phyloP scores from a whole-genome alignment of 2,113 vertebrate genomes.

The Siniperca knerii region DNA sequence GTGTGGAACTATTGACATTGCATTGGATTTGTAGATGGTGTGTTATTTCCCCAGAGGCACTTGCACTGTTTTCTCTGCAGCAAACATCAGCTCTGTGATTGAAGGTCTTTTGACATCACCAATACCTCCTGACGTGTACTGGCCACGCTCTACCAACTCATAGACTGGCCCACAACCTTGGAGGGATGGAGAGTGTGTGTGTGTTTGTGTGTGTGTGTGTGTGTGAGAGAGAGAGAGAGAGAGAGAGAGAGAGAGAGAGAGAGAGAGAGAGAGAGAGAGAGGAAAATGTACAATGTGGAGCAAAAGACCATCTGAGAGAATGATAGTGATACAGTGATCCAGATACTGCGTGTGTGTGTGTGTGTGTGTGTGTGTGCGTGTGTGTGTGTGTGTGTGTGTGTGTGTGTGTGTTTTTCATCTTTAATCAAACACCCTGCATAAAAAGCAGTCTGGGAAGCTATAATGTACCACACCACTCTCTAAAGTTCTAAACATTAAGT shows the following conservation, averaged over 20 bases:
- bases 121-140: slow-evolving; percentile 30
- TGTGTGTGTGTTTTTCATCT: background rate
- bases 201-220: background rate
- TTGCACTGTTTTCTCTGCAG: slow-evolving; percentile 24
- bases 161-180: slow-evolving; percentile 1
- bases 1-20: slow-evolving; percentile 57
- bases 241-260: background rate
- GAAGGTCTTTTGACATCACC: slow-evolving; percentile 47
- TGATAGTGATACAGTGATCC: background rate
- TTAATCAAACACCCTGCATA: slow-evolving; percentile 35
- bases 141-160: slow-evolving; percentile 31
- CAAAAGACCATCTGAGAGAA: background rate
- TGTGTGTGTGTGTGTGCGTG: background rate
- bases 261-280: background rate
- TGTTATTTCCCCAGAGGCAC: slow-evolving; percentile 56
- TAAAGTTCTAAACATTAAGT: slow-evolving; percentile 52
- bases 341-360: background rate
- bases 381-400: background rate
- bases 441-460: slow-evolving; percentile 35
- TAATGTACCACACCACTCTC: slow-evolving; percentile 31
- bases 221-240: too few species aligned
- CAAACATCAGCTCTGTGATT: slow-evolving; percentile 41
- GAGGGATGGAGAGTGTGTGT: slow-evolving; percentile 6
- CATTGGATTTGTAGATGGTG: slow-evolving; percentile 47
- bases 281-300: background rate